Percentiles rank a stretch among this genome's conserved stretches.
Evolutionary conservation across 1,140 invertebrate genomes (phyloP).

Genomic region (Cotesia chilonis): DNA sequence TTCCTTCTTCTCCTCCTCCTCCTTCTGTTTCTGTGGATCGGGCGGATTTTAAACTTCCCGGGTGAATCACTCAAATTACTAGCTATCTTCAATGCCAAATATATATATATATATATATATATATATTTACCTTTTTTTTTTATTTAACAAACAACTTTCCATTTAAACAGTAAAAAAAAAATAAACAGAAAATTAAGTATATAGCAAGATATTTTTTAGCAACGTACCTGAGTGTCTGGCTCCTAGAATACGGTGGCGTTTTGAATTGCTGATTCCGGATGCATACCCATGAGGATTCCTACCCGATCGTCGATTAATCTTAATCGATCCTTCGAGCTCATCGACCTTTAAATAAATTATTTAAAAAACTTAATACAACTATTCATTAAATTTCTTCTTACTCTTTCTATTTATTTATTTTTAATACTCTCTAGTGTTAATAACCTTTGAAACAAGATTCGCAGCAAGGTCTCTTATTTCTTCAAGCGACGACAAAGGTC

Average conservation of each 20-base stretch:
- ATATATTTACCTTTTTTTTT: too few species aligned
- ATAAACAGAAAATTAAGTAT: too few species aligned
- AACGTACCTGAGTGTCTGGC: slow-evolving; percentile 1
- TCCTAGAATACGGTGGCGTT: not conserved
- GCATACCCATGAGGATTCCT: not conserved
- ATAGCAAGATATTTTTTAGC: not conserved
- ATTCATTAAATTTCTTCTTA: slow-evolving; percentile 8
- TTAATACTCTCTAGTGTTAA: not conserved
- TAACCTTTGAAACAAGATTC: slow-evolving; percentile 26
- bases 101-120: not conserved
- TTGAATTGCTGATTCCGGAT: not conserved
- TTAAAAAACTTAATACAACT: not conserved
- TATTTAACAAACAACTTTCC: too few species aligned
- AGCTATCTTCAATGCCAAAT: slow-evolving; percentile 33
- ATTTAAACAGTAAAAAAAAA: too few species aligned
- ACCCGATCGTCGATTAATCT: not conserved
- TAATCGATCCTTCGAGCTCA: slow-evolving; percentile 3
- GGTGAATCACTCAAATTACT: slow-evolving; percentile 19
- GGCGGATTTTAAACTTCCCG: not conserved
- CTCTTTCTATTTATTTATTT: not conserved
- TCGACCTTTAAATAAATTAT: slow-evolving; percentile 9
- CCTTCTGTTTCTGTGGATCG: not conserved
- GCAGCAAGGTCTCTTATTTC: slow-evolving; percentile 28
- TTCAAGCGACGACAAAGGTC: slow-evolving; percentile 12
- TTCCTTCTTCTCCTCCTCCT: slow-evolving; percentile 9